Evolutionary conservation across 2,113 vertebrate genomes (phyloP), one percentile per base, ranked within the genome.

Genomic region (Sialia sialis): DNA sequence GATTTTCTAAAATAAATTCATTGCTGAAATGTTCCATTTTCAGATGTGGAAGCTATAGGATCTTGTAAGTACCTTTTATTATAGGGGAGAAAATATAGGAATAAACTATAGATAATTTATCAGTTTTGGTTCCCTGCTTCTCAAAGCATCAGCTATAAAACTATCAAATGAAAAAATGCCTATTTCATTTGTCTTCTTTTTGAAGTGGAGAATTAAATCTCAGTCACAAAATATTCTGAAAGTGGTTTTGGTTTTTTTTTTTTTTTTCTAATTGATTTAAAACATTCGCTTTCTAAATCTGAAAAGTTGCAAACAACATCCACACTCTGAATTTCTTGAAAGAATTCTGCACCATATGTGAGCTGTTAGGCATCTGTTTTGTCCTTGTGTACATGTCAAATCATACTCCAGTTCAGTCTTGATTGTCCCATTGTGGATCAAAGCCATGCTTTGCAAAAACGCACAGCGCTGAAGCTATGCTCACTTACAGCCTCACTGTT

Each of bases 321-420:
- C 59, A 84, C 77, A 41, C 60, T 95, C 76, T 62, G 73, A 84
- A 87, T 89, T 90, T 93, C 80, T 94, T 92, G 52, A 89, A 94
- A 94, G 86, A 84, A 88, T 84, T 87, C 83, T 84, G 55, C 81
- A 91, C 89, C 91, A 95, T 93, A 91, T 95, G 94, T 87, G 91
- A 97, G 80, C 87, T 95, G 93, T 95, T 95, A 94, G 69, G 81
- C 96, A 97, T 94, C 94, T 95, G 94, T 92, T 97, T 96, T 95
- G 80, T 92, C 92, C 91, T 94, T 90, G 91, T 89, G 91, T 95
- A 94, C 69, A 91, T 94, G 96, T 97, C 93, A 96, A 96, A 97
- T 96, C 93, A 92, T 81, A 67, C 86, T 77, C 59, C 55, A 86
- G 90, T 94, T 96, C 88, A 94, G 63, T 48, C 94, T 91, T 96